phyloP scores from a whole-genome alignment of 2,888 invertebrate genomes.

The Beris chalybata region DNA sequence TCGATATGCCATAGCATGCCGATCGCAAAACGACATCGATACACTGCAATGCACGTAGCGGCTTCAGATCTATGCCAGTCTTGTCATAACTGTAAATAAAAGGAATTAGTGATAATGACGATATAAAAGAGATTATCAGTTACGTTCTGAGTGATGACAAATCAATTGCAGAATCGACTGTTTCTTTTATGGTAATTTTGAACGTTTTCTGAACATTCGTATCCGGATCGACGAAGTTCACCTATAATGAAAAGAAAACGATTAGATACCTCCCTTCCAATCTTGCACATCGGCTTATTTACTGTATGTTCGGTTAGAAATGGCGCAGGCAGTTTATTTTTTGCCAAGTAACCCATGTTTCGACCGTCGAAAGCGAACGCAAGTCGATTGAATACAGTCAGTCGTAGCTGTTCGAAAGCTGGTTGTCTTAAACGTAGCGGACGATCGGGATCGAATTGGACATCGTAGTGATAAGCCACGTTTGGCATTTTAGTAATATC shows the following conservation, averaged over 20 bases:
- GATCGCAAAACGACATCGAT: conserved; percentile 68
- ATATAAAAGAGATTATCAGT: conserved; percentile 12
- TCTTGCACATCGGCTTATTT: neutral
- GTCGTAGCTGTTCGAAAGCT: conserved; percentile 56
- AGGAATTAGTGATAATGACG: neutral
- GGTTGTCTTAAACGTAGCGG: conserved; percentile 65
- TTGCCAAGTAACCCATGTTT: conserved; percentile 64
- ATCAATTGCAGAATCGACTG: conserved; percentile 45
- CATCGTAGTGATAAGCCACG: conserved; percentile 78
- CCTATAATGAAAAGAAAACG: conserved; percentile 17
- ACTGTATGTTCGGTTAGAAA: neutral
- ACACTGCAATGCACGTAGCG: conserved; percentile 60
- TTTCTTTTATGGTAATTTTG: conserved; percentile 48
- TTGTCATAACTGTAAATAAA: conserved; percentile 46
- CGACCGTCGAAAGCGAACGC: conserved; percentile 73
- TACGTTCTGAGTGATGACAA: conserved; percentile 48
- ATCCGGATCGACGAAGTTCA: conserved; percentile 40
- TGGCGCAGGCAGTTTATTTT: conserved; percentile 38
- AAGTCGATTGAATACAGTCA: conserved; percentile 46
- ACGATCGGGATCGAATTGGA: conserved; percentile 67
- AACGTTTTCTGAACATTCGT: conserved; percentile 32
- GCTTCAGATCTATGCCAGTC: conserved; percentile 50
- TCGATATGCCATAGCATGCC: conserved; percentile 49
- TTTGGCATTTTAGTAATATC: conserved; percentile 57
- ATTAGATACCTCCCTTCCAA: neutral